Evolutionary conservation across 2,888 invertebrate genomes (phyloP).

Genomic region (Camptogramma bilineatum): DNA sequence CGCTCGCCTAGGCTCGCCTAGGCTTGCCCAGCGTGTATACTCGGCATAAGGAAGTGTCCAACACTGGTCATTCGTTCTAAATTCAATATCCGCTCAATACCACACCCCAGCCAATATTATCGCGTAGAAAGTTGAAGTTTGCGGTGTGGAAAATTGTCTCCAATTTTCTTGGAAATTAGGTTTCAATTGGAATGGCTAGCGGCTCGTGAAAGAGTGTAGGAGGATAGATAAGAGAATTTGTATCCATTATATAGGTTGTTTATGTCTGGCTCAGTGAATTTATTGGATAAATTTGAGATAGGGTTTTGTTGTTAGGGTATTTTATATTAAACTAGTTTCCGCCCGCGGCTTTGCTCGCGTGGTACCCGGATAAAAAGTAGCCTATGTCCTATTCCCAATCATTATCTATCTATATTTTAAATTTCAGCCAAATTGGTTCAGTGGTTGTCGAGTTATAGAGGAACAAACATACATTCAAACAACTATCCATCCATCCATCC

Average conservation of each 20-base stretch:
- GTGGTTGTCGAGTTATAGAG: too few species aligned
- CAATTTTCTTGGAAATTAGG: constrained; percentile 45
- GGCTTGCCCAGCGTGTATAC: too few species aligned
- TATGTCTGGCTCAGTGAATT: constrained; percentile 32
- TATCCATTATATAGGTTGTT: constrained; percentile 31
- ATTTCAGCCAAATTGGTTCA: too few species aligned
- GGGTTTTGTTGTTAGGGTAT: constrained; percentile 1
- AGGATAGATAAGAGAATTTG: constrained; percentile 36
- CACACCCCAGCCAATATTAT: constrained; percentile 34
- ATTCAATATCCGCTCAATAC: constrained; percentile 23
- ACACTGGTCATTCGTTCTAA: constrained; percentile 11
- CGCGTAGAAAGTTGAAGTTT: constrained; percentile 33
- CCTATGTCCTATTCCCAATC: too few species aligned
- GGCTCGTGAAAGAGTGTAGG: constrained; percentile 38
- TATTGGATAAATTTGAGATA: constrained; percentile 25
- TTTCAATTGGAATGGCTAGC: constrained; percentile 38
- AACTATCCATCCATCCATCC: too few species aligned
- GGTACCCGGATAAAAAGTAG: too few species aligned
- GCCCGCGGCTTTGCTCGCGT: too few species aligned
- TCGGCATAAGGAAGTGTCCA: constrained; percentile 19
- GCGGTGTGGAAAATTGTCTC: constrained; percentile 36
- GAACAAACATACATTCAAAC: too few species aligned
- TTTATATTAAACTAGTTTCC: constrained; percentile 8
- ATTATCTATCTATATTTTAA: too few species aligned
- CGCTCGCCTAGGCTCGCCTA: too few species aligned